Evolutionary conservation across 1,140 invertebrate genomes (phyloP).

Genomic region (Neodiprion lecontei): DNA sequence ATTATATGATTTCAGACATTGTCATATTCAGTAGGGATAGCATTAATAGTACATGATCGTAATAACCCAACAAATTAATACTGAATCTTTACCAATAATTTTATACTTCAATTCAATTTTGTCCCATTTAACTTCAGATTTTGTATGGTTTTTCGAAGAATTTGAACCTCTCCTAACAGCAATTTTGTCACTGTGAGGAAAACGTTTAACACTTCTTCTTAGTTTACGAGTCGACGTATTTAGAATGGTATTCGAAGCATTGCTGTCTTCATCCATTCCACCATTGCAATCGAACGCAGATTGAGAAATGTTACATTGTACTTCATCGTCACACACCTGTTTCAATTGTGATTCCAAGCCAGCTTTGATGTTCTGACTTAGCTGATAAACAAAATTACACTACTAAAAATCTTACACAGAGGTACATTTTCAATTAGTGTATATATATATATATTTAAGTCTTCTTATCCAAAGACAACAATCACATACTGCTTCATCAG

Average conservation of each 20-base stretch:
- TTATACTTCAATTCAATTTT: conserved; percentile 49
- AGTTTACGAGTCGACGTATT: not conserved
- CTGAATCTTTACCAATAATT: conserved; percentile 37
- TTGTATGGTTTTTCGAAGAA: not conserved
- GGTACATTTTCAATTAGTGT: not conserved
- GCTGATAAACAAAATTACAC: conserved; percentile 27
- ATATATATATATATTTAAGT: too few relatives aligned
- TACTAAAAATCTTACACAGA: not conserved
- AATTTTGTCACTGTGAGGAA: not conserved
- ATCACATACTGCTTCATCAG: not conserved
- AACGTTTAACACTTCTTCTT: not conserved
- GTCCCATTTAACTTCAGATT: conserved; percentile 29
- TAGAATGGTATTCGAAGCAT: conserved; percentile 21
- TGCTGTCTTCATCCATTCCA: conserved; percentile 32
- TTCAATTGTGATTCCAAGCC: conserved; percentile 35
- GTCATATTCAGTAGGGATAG: not conserved
- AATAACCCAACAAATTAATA: conserved; percentile 14
- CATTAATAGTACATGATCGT: conserved; percentile 12
- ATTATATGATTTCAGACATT: too few relatives aligned
- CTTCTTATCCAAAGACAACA: not conserved
- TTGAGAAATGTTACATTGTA: conserved; percentile 41
- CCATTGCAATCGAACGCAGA: conserved; percentile 48
- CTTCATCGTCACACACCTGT: conserved; percentile 40
- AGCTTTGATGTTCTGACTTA: conserved; percentile 42
- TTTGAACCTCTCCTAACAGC: not conserved